Evolutionary conservation across 2,113 vertebrate species (phyloP), one percentile per base, ranked within the genome.

Genomic region (Chaetodon trifascialis): DNA sequence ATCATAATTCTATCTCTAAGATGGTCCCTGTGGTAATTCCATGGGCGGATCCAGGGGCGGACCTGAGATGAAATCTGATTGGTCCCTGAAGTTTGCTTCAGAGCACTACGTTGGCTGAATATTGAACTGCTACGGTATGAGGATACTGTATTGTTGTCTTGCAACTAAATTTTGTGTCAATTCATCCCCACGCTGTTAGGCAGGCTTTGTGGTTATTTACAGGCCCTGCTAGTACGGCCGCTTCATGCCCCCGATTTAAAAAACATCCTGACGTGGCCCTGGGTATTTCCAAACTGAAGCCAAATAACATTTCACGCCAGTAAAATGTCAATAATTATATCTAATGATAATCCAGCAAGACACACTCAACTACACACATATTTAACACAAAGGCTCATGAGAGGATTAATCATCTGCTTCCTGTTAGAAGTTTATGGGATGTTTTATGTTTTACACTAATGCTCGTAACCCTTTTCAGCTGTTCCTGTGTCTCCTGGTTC

Each of bases 371-470:
- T 74, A 80, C 81, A 85, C 36, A 79, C 76, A 80, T 67, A 66
- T 73, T 73, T 60, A 81, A 76, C 75, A 83, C 80, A 73, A 23
- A 2, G 60, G 64, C 77, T 91, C 91, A 88, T 87, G 88, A 89
- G 82, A 78, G 82, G 86, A 89, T 89, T 89, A 65, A 93, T 89
- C 69, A 42, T 79, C 82, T 52, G 34, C 12, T 70, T 59, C 70
- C 79, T 71, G 77, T 80, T 73, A 77, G 75, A 91, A 75, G 63
- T 89, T 85, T 86, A 87, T 79, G 76, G 82, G 40, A 79, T 73
- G 62, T 80, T 83, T 83, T 66, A 69, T 79, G 63, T 51, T 86
- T 83, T 64, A 85, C 73, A 76, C 76, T 73, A 73, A 63, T 52
- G 65, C 78, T 85, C 9, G 36, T 70, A 79, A 86, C 56, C 80